These are phyloP conservation scores for Ormyrus nitidulus DNA, from an alignment of 2,888 invertebrate species.

Conservation along the genomic window DNA sequence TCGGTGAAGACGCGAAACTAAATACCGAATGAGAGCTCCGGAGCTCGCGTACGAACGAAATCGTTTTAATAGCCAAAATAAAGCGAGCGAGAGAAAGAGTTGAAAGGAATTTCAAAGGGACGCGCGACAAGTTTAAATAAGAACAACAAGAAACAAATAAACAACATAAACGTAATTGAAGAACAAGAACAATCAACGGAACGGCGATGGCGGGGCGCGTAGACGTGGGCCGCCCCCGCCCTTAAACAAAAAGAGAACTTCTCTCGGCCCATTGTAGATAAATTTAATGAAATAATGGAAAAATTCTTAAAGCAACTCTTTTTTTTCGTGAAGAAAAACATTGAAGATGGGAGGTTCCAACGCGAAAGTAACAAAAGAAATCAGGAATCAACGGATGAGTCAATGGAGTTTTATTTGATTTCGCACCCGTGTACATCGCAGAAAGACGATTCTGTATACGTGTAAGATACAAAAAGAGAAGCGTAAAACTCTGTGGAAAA, in stretches of 20 bases:
- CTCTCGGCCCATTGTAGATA: conserved; percentile 76
- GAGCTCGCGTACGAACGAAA: conserved; percentile 27
- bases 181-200: conserved; percentile 52
- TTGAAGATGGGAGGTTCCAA: conserved; percentile 5
- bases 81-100: conserved; percentile 53
- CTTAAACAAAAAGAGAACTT: conserved; percentile 60
- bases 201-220: conserved; percentile 75
- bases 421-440: conserved; percentile 58
- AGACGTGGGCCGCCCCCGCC: conserved; percentile 75
- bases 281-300: conserved; percentile 69
- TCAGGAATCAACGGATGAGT: conserved; percentile 32
- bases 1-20: conserved; percentile 37
- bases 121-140: conserved; percentile 69
- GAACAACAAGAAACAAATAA: conserved; percentile 58
- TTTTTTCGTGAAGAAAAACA: conserved; percentile 41
- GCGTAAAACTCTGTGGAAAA: conserved; percentile 59
- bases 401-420: conserved; percentile 52
- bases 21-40: conserved; percentile 11
- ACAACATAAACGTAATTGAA: conserved; percentile 19
- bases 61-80: conserved; percentile 29
- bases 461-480: conserved; percentile 52
- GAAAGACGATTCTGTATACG: conserved; percentile 54
- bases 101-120: conserved; percentile 60
- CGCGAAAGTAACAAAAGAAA: conserved; percentile 18
- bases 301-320: conserved; percentile 54